Evolutionary conservation across 2,797 vertebrate species (phyloP), one percentile per base, ranked within the genome.

Genomic region (Numenius phaeopus): DNA sequence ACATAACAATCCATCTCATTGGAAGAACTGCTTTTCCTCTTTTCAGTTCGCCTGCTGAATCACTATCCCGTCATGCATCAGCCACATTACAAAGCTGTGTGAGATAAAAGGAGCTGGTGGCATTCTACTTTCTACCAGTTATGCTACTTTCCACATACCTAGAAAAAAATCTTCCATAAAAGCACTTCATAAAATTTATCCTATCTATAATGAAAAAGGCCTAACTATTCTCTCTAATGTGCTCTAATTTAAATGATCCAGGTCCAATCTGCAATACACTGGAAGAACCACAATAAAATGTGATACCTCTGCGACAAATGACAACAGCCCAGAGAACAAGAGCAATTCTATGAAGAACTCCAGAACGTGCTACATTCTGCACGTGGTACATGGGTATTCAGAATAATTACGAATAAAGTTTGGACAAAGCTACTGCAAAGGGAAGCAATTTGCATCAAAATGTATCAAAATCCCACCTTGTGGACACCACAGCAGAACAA

Each of bases 271-370:
- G 83, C 42, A 84, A 59, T 2, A 73, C 57, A 59, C 20, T 49
- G n/a, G 52, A 24, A 93, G 77, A 93, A 86, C 11, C 47, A 88
- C 84, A 96, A 85, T 61, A 72, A 94, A 95, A 94, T 70, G 49
- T 34, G 47, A 54, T 39, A 86, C 34, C 86, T 90, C 94, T 95
- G 80, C 75, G 97, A 96, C 59, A 94, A 85, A 89, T n/a, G 12
- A 71, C 75, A 89, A 92, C 76, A 95, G 84, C 32, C 34, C 44
- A 89, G 76, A 89, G 64, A 90, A 92, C 52, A 89, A 67, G 52
- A 76, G 70, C 55, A 84, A 64, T 47, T 82, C 83, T 66, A 37
- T 15, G 32, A 65, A 88, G 66, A 93, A 72, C 44, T 83, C 88
- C 84, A 95, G 87, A 96, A 92, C 0, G 0, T 77, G 42, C 83